Evolutionary conservation across 92 coral and sea anemone species (phyloP), one percentile per base, ranked within the genome.

Genomic region (Epizoanthus stellaris): DNA sequence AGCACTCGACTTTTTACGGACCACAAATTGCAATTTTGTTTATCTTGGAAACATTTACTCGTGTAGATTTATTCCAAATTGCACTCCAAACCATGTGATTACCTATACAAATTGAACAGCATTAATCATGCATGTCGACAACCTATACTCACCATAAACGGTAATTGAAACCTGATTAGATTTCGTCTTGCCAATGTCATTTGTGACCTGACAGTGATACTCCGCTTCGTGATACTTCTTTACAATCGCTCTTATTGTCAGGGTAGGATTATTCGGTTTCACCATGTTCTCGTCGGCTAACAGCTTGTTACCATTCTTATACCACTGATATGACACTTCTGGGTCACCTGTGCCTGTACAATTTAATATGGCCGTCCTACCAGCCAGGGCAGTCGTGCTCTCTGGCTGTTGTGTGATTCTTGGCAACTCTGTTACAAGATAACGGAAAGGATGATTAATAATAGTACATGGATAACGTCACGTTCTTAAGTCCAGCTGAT

Each of bases 321-420:
- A 36, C 82, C 82, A 77, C 58, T 77, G 82, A 39, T 77, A 77
- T 17, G 57, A 6, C 1, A 77, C 70, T 0, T 52, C 70, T 62
- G 82, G 82, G 34, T 77, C 82, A 4, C 82, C 82, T 3, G 82
- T 77, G 57, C 82, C 82, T 10, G 42, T 52, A 56, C 82, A 77
- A 15, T 57, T 39, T 7, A 77, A 23, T 8, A 10, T 10, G 8
- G 54, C 82, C 7, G 57, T 77, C 7, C 66, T 43, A 62, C 82
- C 82, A 8, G 20, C 3, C 8, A 30, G 70, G 0, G 82, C 82
- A 2, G 82, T 77, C 15, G 82, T 61, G 53, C 57, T 59, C 15
- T 77, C 56, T 0, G 82, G 82, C 20, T 77, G 82, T 17, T 60
- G 11, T 3, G 70, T 77, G 70, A 77, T 77, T 39, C 70, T 60